phyloP scores from a whole-genome alignment of 2,113 vertebrate species.

The Odobenus rosmarus region DNA sequence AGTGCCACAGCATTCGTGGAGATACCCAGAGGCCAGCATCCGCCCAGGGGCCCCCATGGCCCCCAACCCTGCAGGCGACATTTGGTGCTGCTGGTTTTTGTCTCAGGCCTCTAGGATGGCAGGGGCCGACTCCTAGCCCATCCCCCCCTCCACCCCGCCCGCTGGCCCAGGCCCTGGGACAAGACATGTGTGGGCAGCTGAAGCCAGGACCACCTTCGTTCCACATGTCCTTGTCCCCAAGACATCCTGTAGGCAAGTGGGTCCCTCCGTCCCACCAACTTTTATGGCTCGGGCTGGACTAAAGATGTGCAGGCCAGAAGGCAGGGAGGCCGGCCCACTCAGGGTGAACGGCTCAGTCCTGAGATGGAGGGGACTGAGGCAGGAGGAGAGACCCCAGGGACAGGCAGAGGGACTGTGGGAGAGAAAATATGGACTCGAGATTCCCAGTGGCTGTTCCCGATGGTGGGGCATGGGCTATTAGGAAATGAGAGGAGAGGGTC shows the following conservation, averaged over 20 bases:
- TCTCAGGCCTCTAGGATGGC: background rate
- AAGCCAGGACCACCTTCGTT: background rate
- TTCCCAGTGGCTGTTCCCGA: background rate
- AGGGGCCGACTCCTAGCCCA: background rate
- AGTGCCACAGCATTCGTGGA: background rate
- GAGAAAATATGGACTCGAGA: too few relatives aligned
- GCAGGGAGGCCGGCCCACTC: background rate
- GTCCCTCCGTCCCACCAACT: background rate
- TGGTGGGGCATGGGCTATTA: too few relatives aligned
- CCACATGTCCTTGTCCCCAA: background rate
- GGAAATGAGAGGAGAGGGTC: background rate
- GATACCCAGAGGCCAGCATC: too few relatives aligned
- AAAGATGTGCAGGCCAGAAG: rapidly evolving
- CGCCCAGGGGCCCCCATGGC: background rate
- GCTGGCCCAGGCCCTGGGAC: background rate
- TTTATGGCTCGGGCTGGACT: background rate
- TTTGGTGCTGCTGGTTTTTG: rapidly evolving
- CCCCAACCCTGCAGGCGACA: background rate
- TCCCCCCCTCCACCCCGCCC: too few relatives aligned
- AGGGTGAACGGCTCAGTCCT: background rate
- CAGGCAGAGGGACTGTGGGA: background rate
- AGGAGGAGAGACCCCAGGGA: background rate
- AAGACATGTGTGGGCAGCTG: background rate
- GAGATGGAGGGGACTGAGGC: background rate
- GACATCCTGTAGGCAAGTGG: background rate